Evolutionary conservation across 2,888 invertebrate genomes (phyloP), one percentile per base, ranked within the genome.

Genomic region (Campopleginae sp.): DNA sequence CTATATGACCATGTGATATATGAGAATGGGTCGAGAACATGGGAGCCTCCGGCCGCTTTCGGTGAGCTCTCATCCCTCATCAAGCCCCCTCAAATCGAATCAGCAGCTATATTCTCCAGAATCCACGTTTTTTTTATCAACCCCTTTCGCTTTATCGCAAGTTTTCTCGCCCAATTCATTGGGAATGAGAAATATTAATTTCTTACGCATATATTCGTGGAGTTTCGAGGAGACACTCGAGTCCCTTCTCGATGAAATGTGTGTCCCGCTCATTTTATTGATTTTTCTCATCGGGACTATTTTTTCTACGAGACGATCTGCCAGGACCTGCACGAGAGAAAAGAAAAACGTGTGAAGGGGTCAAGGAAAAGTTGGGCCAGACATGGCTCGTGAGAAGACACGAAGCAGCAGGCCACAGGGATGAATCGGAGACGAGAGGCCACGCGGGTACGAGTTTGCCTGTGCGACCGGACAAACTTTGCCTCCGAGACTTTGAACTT

Each of bases 401-500:
- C 75, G 80, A 80, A 84, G n/a, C n/a, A n/a, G n/a, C n/a, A n/a
- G 80, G 76, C 84, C 76, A 76, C 71, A 66, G 72, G 65, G 71
- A 72, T 76, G 84, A 72, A 79, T 76, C 66, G 80, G 76, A 79
- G 66, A 65, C 58, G 42, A 77, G 74, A 71, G 70, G 70, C 74
- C 77, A 48, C 27, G 82, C 71, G 80, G 74, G 70, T 71, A 46
- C 27, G 74, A 66, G 58, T 63, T 76, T 61, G 71, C 76, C 77
- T 70, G 19, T 79, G 77, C 72, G 88, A 85, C 85, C 87, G 86
- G 86, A 88, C 89, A 89, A 93, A 93, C 90, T 93, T 92, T 89
- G 89, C 84, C 86, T 85, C 77, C 86, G 86, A 87, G 90, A 91
- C 92, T 92, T 92, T 92, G 92, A 93, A 93, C 92, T 92, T 92